A percentile compares a stretch with the other conserved stretches of the same genome.
phyloP scores from a whole-genome alignment of 1,140 invertebrate species.

The Sesamia nonagrioides region DNA sequence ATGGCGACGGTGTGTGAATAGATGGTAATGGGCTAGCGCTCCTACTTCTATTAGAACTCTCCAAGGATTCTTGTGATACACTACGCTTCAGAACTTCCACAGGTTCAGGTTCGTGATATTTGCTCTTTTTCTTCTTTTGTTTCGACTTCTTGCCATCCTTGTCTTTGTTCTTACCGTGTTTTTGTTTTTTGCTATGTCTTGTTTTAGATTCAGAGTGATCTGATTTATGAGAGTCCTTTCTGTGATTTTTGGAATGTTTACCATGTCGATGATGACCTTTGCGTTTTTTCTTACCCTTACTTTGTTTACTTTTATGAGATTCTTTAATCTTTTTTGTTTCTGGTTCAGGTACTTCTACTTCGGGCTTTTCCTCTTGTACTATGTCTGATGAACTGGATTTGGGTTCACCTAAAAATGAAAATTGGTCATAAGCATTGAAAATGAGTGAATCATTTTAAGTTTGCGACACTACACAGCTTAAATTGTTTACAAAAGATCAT shows the following conservation, averaged over 20 bases:
- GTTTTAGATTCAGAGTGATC: conserved; percentile 67
- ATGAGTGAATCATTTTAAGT: too few species aligned
- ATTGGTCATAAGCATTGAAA: too few species aligned
- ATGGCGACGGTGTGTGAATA: conserved; percentile 78
- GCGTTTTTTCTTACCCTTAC: conserved; percentile 83
- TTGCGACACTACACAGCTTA: not conserved
- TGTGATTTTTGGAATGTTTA: conserved; percentile 86
- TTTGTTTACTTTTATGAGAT: conserved; percentile 84
- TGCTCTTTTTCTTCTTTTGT: conserved; percentile 84
- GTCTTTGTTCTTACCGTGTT: conserved; percentile 77
- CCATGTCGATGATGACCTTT: conserved; percentile 86
- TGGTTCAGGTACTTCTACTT: conserved; percentile 59
- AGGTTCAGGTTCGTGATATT: conserved; percentile 70
- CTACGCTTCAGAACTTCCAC: conserved; percentile 64
- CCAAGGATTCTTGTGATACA: conserved; percentile 72
- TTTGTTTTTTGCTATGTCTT: conserved; percentile 76
- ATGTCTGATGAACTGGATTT: conserved; percentile 75
- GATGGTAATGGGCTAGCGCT: conserved; percentile 83
- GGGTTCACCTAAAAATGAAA: conserved; percentile 70
- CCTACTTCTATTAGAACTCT: conserved; percentile 82
- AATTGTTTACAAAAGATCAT: too few species aligned
- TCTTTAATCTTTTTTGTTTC: conserved; percentile 75
- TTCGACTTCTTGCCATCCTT: conserved; percentile 79
- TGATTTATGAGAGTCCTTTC: conserved; percentile 75
- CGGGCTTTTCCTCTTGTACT: conserved; percentile 72